Evolutionary conservation across 1,140 invertebrate genomes (phyloP).

Genomic region (Cydia pomonella): DNA sequence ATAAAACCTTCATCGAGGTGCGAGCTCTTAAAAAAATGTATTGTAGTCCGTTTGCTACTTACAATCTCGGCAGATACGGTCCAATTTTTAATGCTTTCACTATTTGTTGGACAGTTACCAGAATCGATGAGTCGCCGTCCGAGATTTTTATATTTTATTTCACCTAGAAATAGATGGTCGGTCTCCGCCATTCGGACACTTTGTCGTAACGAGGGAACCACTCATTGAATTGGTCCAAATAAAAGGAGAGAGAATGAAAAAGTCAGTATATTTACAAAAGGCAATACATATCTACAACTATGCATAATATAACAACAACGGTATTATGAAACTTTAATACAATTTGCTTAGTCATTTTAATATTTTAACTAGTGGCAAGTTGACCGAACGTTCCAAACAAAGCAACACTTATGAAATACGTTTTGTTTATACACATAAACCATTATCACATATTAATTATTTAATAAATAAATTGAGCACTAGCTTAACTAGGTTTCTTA

Average conservation of each 20-base stretch:
- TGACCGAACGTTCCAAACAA: neutral
- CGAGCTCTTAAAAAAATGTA: conserved; percentile 10
- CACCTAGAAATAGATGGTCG: neutral
- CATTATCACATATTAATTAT: conserved; percentile 8
- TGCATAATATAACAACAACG: neutral
- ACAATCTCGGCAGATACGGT: conserved; percentile 17
- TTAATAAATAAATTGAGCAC: conserved; percentile 33
- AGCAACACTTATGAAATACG: neutral
- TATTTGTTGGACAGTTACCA: conserved; percentile 36
- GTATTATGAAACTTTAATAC: neutral
- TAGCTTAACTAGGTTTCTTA: conserved; percentile 11
- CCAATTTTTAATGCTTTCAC: conserved; percentile 38
- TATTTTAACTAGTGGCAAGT: conserved; percentile 11
- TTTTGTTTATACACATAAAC: neutral
- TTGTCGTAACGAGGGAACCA: conserved; percentile 17
- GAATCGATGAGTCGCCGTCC: conserved; percentile 26
- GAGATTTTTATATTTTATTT: conserved; percentile 29
- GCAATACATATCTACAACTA: neutral
- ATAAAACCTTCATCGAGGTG: neutral
- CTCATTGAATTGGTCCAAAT: neutral
- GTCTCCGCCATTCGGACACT: conserved; percentile 8
- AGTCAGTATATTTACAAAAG: neutral
- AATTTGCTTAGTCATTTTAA: neutral
- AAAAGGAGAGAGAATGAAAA: neutral
- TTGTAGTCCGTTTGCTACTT: neutral